Percentiles rank a stretch among this genome's conserved stretches.
phyloP scores from a whole-genome alignment of 1,140 invertebrate genomes.

The Sinella curviseta region DNA sequence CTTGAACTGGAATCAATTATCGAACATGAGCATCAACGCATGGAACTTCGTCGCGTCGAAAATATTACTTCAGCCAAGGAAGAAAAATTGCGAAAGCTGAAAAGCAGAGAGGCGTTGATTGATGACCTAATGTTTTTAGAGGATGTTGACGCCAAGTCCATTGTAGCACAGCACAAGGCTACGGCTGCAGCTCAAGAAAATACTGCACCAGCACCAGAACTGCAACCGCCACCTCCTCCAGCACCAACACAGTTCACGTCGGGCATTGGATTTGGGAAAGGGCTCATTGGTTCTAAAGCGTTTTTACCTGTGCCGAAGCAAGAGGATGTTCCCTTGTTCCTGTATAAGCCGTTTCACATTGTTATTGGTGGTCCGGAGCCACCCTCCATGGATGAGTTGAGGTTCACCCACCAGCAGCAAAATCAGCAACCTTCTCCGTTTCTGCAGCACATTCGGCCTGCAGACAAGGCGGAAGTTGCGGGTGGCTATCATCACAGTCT shows the following conservation, averaged over 20 bases:
- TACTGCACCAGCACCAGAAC: conserved; percentile 55
- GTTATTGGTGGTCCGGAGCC: conserved; percentile 71
- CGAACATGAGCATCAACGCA: conserved; percentile 76
- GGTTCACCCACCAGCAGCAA: conserved; percentile 43
- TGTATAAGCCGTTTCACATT: conserved; percentile 65
- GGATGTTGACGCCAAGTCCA: conserved; percentile 75
- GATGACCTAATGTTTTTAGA: conserved; percentile 93
- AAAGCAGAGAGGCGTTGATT: conserved; percentile 84
- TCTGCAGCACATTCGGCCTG: conserved; percentile 70
- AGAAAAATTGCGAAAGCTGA: conserved; percentile 77
- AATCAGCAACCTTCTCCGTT: conserved; percentile 60
- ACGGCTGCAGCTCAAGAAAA: conserved; percentile 66
- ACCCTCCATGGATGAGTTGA: conserved; percentile 67
- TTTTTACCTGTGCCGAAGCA: conserved; percentile 69
- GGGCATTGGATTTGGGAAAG: conserved; percentile 73
- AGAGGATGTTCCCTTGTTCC: conserved; percentile 73
- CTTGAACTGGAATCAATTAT: conserved; percentile 84
- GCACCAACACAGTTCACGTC: conserved; percentile 71
- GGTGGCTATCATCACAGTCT: conserved; percentile 81
- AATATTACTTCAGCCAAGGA: conserved; percentile 68
- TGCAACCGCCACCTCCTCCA: conserved; percentile 40
- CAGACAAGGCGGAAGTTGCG: conserved; percentile 74
- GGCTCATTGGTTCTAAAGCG: conserved; percentile 55
- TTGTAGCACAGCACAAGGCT: conserved; percentile 78
- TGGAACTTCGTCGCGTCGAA: conserved; percentile 66